Percentiles rank a stretch among this genome's conserved stretches.
Conservation (phyloP, 1,140 invertebrate genomes). For the Gryllus bimaculatus region DNA sequence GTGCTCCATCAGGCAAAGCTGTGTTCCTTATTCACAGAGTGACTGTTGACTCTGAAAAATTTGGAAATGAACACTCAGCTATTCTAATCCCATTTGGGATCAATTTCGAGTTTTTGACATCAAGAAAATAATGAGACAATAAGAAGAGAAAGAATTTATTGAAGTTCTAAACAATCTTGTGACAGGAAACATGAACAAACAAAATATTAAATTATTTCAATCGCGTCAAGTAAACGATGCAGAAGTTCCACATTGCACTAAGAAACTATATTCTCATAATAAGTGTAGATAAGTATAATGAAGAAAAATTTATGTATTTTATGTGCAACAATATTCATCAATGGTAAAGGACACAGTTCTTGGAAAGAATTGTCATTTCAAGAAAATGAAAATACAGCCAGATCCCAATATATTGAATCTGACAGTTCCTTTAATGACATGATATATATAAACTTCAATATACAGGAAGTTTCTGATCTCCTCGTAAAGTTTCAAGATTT, state of each 20-base stretch:
- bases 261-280: background rate
- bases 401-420: no score
- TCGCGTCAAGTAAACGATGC: background rate
- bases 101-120: background rate
- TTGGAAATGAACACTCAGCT: background rate
- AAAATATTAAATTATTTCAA: background rate
- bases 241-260: background rate
- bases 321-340: background rate
- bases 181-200: background rate
- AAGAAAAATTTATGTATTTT: background rate
- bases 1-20: conserved; percentile 32
- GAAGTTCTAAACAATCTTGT: background rate
- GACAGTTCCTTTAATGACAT: background rate
- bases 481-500: no score
- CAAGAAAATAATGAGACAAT: background rate
- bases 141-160: background rate
- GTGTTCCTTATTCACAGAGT: conserved; percentile 30
- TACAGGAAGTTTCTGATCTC: no score
- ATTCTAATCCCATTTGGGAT: background rate
- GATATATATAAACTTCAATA: no score
- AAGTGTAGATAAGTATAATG: background rate
- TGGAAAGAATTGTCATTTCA: no score
- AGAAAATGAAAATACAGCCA: no score
- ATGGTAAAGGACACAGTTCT: no score
- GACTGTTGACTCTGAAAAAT: conserved; percentile 21